Percentiles rank a stretch among this genome's conserved stretches.
These are phyloP conservation scores for Mimachlamys varia DNA, from an alignment of 2,888 invertebrate species.

Conservation along the genomic window DNA sequence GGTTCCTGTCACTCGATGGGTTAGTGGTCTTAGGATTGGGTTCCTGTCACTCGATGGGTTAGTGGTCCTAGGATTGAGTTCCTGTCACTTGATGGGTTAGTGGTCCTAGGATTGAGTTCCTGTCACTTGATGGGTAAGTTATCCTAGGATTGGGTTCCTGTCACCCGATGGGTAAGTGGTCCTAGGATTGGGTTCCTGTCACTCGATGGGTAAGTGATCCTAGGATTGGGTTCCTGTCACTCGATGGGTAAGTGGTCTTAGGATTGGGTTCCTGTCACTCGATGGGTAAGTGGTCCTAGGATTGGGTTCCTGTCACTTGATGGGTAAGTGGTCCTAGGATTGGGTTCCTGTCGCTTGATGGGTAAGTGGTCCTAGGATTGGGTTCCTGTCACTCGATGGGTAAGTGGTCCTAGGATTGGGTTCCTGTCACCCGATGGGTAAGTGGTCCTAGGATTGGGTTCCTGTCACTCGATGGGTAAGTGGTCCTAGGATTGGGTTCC, in stretches of 20 bases:
- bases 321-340: slow-evolving; percentile 82
- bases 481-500: not conserved
- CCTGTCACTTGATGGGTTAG: slow-evolving; percentile 86
- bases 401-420: slow-evolving; percentile 63
- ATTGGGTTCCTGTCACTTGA: slow-evolving; percentile 83
- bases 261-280: slow-evolving; percentile 82
- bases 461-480: slow-evolving; percentile 86
- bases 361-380: slow-evolving; percentile 78
- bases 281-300: slow-evolving; percentile 82
- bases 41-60: slow-evolving; percentile 86
- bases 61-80: slow-evolving; percentile 37
- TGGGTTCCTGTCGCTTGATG: slow-evolving; percentile 84
- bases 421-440: slow-evolving; percentile 86
- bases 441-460: slow-evolving; percentile 37
- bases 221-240: slow-evolving; percentile 55
- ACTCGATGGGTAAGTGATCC: slow-evolving; percentile 86
- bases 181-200: not conserved
- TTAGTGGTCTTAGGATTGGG: slow-evolving; percentile 63
- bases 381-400: slow-evolving; percentile 85
- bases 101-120: not conserved
- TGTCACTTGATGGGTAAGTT: slow-evolving; percentile 86
- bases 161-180: slow-evolving; percentile 86
- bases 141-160: not conserved
- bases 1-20: slow-evolving; percentile 85
- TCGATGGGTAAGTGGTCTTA: slow-evolving; percentile 85